Percentiles rank a stretch among this genome's conserved stretches.
Conservation (phyloP, 30 jellyfish, hydroid and myxozoan species). For the Nemopilema nomurai region DNA sequence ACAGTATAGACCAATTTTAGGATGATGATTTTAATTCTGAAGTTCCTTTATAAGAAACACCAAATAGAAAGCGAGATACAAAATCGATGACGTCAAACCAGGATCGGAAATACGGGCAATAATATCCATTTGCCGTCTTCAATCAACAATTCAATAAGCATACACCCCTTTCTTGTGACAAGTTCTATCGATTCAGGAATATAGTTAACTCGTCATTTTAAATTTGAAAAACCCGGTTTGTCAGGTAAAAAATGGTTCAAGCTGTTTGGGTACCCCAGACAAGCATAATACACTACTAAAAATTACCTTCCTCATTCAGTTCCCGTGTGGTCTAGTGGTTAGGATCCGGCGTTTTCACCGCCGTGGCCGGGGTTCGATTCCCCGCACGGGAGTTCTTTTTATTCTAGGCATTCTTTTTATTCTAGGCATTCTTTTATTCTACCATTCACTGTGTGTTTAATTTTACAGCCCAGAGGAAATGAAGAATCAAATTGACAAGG, state of each 20-base stretch:
- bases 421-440: background rate
- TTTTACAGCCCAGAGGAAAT: conserved; percentile 78
- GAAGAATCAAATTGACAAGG: conserved; percentile 83
- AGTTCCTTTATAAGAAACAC: no score
- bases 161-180: no score
- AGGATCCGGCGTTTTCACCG: conserved; percentile 57
- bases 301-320: background rate
- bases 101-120: no score
- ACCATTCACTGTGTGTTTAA: background rate
- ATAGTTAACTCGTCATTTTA: no score
- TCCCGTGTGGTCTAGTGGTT: conserved; percentile 54
- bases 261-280: background rate
- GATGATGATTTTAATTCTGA: no score
- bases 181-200: no score
- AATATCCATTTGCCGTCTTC: no score
- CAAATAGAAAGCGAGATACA: no score
- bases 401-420: background rate
- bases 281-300: background rate
- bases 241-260: background rate
- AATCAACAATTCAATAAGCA: no score
- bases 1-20: no score
- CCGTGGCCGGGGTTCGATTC: conserved; percentile 70
- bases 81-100: no score
- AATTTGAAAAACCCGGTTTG: no score
- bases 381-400: conserved; percentile 49